phyloP scores from a whole-genome alignment of 2,797 vertebrate genomes.

The Brotula barbata region DNA sequence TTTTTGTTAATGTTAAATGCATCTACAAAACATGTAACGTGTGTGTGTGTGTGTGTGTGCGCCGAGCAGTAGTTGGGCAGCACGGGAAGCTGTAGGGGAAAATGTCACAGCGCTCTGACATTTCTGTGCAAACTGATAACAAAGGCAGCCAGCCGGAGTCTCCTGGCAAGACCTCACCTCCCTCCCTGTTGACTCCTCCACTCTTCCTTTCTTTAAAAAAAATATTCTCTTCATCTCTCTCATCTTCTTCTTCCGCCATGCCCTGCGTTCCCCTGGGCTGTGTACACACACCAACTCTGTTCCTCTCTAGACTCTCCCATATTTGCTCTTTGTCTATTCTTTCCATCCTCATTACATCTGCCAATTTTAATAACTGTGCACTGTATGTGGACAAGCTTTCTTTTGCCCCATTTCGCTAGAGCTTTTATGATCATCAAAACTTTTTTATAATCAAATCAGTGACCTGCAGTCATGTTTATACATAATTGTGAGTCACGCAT shows the following conservation, averaged over 20 bases:
- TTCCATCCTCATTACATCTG: slow-evolving; percentile 9
- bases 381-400: background rate
- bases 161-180: slow-evolving; percentile 59
- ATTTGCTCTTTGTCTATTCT: slow-evolving; percentile 18
- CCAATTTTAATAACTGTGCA: slow-evolving; percentile 5
- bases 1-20: no score
- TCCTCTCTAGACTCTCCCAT: background rate
- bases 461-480: no score
- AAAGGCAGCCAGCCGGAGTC: slow-evolving; percentile 58
- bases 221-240: slow-evolving; percentile 41
- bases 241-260: slow-evolving; percentile 33
- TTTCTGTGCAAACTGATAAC: slow-evolving; percentile 77
- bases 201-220: slow-evolving; percentile 32
- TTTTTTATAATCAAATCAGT: no score
- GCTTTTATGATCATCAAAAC: slow-evolving; percentile 19
- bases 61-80: slow-evolving; percentile 50
- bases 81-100: slow-evolving; percentile 64
- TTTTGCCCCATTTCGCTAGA: background rate
- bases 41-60: background rate
- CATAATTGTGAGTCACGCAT: no score
- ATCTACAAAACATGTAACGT: no score
- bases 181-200: slow-evolving; percentile 49
- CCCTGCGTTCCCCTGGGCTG: slow-evolving; percentile 23
- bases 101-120: slow-evolving; percentile 72
- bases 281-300: slow-evolving; percentile 11